These are phyloP conservation scores for Diploptera punctata DNA, from an alignment of 2,888 invertebrate species.

Conservation along the genomic window DNA sequence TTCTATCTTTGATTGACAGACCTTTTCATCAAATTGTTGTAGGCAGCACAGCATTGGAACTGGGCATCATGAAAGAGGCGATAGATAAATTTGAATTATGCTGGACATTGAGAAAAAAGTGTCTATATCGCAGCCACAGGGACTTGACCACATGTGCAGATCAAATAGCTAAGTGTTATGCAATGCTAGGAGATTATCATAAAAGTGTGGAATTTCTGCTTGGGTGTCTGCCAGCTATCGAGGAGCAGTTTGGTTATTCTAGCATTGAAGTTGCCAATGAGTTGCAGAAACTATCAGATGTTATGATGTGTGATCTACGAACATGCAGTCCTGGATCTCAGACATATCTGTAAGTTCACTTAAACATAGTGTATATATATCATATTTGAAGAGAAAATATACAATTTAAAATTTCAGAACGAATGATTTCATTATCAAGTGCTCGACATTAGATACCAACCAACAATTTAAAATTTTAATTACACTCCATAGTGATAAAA, in stretches of 20 bases:
- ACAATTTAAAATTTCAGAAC: too few relatives aligned
- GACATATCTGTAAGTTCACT: not conserved
- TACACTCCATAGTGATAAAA: too few relatives aligned
- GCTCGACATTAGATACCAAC: too few relatives aligned
- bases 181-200: conserved; percentile 55
- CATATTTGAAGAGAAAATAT: too few relatives aligned
- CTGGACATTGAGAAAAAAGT: conserved; percentile 55
- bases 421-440: too few relatives aligned
- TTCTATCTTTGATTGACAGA: too few relatives aligned
- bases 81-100: conserved; percentile 56
- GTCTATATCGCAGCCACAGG: conserved; percentile 60
- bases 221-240: conserved; percentile 63
- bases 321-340: not conserved
- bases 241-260: conserved; percentile 66
- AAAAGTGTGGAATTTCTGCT: conserved; percentile 57
- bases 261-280: conserved; percentile 72
- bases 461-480: too few relatives aligned
- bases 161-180: conserved; percentile 60
- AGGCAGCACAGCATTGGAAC: conserved; percentile 26
- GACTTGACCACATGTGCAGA: conserved; percentile 57
- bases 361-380: too few relatives aligned
- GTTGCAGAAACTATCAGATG: conserved; percentile 67
- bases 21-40: not conserved
- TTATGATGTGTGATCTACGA: conserved; percentile 61
- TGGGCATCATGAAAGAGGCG: conserved; percentile 51